Evolutionary conservation across 2,113 vertebrate species (phyloP).

Genomic region (Tachuris rubrigastra): DNA sequence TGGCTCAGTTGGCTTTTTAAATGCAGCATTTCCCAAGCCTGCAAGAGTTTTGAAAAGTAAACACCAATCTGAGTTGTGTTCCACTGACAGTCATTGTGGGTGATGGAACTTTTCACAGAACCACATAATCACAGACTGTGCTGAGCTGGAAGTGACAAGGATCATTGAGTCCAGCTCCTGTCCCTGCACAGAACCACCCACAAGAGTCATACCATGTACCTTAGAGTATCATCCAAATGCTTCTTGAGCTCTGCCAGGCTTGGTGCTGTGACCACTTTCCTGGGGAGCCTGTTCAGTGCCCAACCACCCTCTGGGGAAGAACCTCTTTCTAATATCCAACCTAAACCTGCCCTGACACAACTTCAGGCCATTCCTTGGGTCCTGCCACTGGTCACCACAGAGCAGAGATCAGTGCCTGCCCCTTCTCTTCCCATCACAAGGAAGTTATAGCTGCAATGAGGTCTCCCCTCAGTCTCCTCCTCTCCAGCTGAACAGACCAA

Average conservation of each 20-base stretch:
- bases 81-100: background rate
- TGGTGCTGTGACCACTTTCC: background rate
- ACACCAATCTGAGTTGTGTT: background rate
- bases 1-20: conserved; percentile 16
- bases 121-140: background rate
- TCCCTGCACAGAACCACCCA: background rate
- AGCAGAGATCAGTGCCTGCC: background rate
- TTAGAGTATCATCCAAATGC: background rate
- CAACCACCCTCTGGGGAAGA: background rate
- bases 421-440: background rate
- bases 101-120: background rate
- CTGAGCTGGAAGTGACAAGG: background rate
- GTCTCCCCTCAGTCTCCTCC: background rate
- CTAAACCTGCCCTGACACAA: background rate
- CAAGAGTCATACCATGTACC: background rate
- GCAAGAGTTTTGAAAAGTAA: background rate
- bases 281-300: background rate
- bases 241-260: background rate
- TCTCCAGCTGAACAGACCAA: background rate
- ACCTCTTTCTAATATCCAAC: background rate
- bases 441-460: background rate
- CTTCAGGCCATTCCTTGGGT: background rate
- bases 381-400: background rate
- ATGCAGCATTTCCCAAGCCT: background rate
- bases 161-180: background rate